Evolutionary conservation across 2,113 vertebrate species (phyloP).

Genomic region (Pterocles burchelli): DNA sequence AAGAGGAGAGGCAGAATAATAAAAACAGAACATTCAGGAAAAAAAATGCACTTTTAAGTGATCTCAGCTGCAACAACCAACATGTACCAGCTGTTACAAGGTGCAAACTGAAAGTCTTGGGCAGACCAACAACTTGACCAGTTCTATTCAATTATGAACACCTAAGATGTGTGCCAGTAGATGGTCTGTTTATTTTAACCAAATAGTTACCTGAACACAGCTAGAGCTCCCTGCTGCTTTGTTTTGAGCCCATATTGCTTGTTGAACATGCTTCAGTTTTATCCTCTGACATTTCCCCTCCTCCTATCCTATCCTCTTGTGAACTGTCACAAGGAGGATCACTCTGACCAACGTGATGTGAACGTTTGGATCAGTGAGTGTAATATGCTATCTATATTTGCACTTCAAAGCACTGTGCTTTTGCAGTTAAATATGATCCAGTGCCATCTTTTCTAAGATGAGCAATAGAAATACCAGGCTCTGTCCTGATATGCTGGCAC

Average conservation of each 20-base stretch:
- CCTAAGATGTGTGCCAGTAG: conserved; percentile 25
- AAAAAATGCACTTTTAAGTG: background rate
- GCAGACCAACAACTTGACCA: conserved; percentile 14
- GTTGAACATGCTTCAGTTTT: background rate
- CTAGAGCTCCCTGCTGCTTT: background rate
- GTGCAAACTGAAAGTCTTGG: conserved; percentile 12
- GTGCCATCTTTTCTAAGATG: background rate
- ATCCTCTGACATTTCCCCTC: background rate
- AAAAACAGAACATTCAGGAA: background rate
- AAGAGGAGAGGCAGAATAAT: conserved; percentile 2
- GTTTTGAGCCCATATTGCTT: background rate
- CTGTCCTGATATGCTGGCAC: background rate
- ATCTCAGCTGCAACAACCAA: conserved; percentile 42
- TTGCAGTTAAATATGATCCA: background rate
- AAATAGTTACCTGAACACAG: background rate
- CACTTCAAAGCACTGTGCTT: conserved; percentile 14
- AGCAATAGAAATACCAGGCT: background rate
- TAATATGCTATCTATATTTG: background rate
- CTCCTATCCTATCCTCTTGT: background rate
- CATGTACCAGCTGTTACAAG: conserved; percentile 25
- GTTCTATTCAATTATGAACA: background rate
- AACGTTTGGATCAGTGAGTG: background rate
- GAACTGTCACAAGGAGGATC: background rate
- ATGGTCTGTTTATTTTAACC: conserved; percentile 55
- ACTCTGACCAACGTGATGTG: background rate